Base-by-base conservation (phyloP, 2,888 invertebrate genomes). In the Ochlodes sylvanus region DNA sequence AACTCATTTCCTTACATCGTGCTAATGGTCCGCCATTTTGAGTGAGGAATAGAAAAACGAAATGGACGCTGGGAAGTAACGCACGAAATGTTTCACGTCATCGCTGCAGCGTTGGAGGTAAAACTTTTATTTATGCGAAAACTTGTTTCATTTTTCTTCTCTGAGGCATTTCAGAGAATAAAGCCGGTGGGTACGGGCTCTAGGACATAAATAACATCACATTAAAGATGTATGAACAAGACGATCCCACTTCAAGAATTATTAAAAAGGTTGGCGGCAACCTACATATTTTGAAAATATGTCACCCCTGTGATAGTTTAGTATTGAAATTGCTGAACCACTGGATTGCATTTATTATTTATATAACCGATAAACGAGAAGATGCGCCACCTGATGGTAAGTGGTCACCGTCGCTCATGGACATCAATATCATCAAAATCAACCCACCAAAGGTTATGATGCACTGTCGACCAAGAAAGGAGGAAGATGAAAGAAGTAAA, bases 71-170 rank as follows among this genome's bases (percentile, higher is more conserved):
- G 77, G 79, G 81, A 77, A 81, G 76, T 76, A 76, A 79, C 79
- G 79, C 79, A 79, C 75, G 77, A 79, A 82, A 84, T 82, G 79
- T 85, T 80, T 78, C 75, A 84, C 84, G 84, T 88, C 88, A 88
- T 86, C 87, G 75, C 82, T 73, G 78, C 76, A 72, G 70, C 77
- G 73, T 73, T 72, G 74, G 72, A 81, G 80, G 83, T 82, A 81
- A 82, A 88, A 88, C 79, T 90, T 87, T 88, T 90, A 89, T 90
- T 90, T 89, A 92, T 90, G 88, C 83, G 85, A 78, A 84, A 90
- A 91, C 85, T 92, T 90, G 82, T 84, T 88, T 86, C 90, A 92
- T 89, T 90, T 88, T 88, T 89, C 87, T 87, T 85, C 78, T 78
- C 74, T 76, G 76, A 74, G 78, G 78, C 81, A 81, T 84, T 84